These are phyloP conservation scores for Merluccius polli DNA, from an alignment of 2,797 vertebrate genomes.

Conservation along the genomic window DNA sequence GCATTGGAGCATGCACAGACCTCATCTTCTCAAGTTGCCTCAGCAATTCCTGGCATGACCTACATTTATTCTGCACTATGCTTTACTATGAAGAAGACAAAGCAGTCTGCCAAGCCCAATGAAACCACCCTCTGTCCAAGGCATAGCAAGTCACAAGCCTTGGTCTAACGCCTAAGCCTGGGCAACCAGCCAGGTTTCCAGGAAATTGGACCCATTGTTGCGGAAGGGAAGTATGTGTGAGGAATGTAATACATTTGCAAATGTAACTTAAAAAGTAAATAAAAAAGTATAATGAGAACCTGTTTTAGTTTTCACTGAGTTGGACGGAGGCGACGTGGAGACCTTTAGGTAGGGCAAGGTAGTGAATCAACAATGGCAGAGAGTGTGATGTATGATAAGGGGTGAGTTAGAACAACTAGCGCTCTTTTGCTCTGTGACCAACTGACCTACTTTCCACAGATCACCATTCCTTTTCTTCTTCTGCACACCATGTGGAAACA, in stretches of 20 bases:
- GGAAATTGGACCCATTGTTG: constrained; percentile 48
- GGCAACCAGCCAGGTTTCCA: constrained; percentile 49
- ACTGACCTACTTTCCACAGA: constrained; percentile 58
- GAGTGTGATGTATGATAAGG: constrained; percentile 16
- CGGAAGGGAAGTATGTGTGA: constrained; percentile 4
- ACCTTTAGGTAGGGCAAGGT: constrained; percentile 12
- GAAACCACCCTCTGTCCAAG: constrained; percentile 34
- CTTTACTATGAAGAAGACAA: constrained; percentile 31
- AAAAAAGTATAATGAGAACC: constrained; percentile 7
- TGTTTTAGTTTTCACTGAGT: neutral
- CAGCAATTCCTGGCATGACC: constrained; percentile 50
- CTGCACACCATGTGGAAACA: constrained; percentile 41
- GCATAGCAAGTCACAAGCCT: constrained; percentile 31
- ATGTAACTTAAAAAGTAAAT: neutral
- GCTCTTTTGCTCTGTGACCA: constrained; percentile 20
- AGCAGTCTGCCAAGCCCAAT: constrained; percentile 32
- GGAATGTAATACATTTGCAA: neutral
- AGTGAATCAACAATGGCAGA: constrained; percentile 12
- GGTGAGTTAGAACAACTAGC: constrained; percentile 5
- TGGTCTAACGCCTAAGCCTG: constrained; percentile 27
- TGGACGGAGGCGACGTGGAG: constrained; percentile 6
- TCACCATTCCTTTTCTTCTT: constrained; percentile 33
- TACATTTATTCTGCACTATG: constrained; percentile 51
- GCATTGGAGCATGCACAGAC: neutral
- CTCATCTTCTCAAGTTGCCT: constrained; percentile 29